phyloP scores from a whole-genome alignment of 2,797 vertebrate species.

The Pipistrellus kuhlii region DNA sequence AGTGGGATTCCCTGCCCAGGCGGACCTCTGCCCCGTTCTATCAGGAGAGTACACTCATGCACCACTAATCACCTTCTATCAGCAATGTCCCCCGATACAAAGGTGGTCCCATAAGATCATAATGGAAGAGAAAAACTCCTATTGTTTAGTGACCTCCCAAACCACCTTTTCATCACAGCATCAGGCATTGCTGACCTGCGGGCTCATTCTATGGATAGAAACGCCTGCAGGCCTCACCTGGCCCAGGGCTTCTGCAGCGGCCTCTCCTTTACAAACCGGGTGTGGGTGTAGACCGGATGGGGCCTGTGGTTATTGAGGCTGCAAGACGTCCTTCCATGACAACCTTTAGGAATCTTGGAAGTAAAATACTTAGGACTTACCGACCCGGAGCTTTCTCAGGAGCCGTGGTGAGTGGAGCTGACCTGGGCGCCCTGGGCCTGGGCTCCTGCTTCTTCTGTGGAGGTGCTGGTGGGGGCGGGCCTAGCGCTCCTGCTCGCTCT shows the following conservation, averaged over 20 bases:
- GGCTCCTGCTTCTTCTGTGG: no score
- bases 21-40: not conserved
- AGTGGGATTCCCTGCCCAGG: not conserved
- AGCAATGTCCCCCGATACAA: not conserved
- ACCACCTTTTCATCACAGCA: no score
- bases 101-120: no score
- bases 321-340: not conserved
- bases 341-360: not conserved
- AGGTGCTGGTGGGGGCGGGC: fast-evolving
- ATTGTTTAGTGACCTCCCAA: not conserved
- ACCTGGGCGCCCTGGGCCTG: not conserved
- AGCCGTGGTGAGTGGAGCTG: not conserved
- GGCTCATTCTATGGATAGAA: not conserved
- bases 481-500: not conserved
- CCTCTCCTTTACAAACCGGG: not conserved
- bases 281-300: not conserved
- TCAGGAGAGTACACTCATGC: not conserved
- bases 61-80: not conserved
- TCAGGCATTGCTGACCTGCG: not conserved
- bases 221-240: no score
- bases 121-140: not conserved
- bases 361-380: not conserved
- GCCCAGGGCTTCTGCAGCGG: not conserved
- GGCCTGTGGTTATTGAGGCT: not conserved
- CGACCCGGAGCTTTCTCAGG: not conserved